phyloP scores from a whole-genome alignment of 2,113 vertebrate genomes.

The Azemiops feae region DNA sequence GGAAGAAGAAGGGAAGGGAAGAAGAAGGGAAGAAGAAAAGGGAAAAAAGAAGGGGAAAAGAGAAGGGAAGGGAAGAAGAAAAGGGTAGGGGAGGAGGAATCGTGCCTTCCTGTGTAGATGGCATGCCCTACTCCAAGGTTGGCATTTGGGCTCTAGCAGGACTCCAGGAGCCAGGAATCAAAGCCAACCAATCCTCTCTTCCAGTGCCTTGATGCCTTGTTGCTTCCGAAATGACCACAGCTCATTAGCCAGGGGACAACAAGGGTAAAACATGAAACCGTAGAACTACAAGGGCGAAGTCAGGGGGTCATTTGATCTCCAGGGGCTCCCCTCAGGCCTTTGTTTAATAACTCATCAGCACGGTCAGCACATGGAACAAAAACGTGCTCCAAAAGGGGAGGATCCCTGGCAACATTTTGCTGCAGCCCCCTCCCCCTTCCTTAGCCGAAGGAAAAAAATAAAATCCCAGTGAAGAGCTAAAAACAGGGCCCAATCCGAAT shows the following conservation, averaged over 20 bases:
- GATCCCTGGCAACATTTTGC: neutral
- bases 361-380: neutral
- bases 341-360: neutral
- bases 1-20: too few species aligned
- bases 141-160: neutral
- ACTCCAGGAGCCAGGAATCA: neutral
- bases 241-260: fast-evolving
- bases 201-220: neutral
- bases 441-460: neutral
- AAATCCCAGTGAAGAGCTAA: neutral
- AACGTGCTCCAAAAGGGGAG: too few species aligned
- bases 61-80: too few species aligned
- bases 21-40: too few species aligned
- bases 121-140: neutral
- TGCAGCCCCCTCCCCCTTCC: neutral
- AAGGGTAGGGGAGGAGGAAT: too few species aligned
- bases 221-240: neutral
- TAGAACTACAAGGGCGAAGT: neutral
- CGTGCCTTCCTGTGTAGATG: neutral
- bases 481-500: too few species aligned
- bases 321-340: neutral
- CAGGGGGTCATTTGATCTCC: too few species aligned
- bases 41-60: too few species aligned
- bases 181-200: neutral
- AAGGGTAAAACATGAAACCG: neutral